Conservation (phyloP, 2,888 invertebrate species). For the Thereva nobilitata region DNA sequence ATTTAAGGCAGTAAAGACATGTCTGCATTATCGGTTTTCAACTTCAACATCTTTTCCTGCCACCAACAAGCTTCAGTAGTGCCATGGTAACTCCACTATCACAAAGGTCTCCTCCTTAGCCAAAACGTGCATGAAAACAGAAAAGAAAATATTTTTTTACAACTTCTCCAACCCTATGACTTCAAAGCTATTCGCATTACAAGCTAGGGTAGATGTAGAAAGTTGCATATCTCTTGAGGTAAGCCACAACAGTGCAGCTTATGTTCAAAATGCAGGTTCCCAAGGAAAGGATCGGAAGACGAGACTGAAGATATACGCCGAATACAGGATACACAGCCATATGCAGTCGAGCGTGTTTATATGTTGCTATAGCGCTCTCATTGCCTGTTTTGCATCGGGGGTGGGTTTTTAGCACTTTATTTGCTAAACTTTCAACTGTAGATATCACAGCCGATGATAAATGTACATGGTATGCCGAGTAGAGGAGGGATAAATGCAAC, state of each 20-base stretch:
- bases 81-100: constrained; percentile 8
- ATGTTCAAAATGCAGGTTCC: neutral
- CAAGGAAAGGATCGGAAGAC: constrained; percentile 11
- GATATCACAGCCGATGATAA: constrained; percentile 19
- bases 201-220: constrained; percentile 29
- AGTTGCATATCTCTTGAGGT: constrained; percentile 33
- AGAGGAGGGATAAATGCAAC: constrained; percentile 15
- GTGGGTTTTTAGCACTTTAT: constrained; percentile 21
- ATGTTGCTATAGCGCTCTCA: constrained; percentile 11
- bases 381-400: constrained; percentile 26
- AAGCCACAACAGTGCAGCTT: constrained; percentile 9
- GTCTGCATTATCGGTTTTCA: neutral
- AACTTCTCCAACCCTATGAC: constrained; percentile 20
- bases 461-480: neutral
- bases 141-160: constrained; percentile 18
- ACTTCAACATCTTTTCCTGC: constrained; percentile 1
- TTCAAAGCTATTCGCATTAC: constrained; percentile 23
- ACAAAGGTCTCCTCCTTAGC: constrained; percentile 13
- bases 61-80: neutral
- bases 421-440: constrained; percentile 26
- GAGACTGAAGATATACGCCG: constrained; percentile 13
- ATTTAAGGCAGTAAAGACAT: constrained; percentile 25
- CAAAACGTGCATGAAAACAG: constrained; percentile 30
- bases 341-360: constrained; percentile 34
- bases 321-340: constrained; percentile 3